Percentiles rank a stretch among this genome's conserved stretches.
phyloP scores from a whole-genome alignment of 2,113 vertebrate species.

The Addax nasomaculatus region DNA sequence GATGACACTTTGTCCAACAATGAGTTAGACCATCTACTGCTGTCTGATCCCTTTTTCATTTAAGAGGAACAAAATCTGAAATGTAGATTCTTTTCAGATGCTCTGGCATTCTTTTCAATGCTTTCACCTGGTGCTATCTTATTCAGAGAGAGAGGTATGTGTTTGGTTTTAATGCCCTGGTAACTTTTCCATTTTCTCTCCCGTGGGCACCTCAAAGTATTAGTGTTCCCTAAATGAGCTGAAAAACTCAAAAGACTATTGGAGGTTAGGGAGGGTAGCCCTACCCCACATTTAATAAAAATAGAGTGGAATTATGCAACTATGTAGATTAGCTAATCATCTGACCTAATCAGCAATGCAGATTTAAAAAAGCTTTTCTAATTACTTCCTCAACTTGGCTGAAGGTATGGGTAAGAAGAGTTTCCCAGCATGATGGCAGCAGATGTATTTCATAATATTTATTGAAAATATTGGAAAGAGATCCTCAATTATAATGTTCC shows the following conservation, averaged over 20 bases:
- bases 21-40: neutral
- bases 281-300: conserved; percentile 52
- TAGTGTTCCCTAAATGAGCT: neutral
- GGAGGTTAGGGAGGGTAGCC: conserved; percentile 40
- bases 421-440: conserved; percentile 52
- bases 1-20: neutral
- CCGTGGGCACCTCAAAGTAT: neutral
- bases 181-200: neutral
- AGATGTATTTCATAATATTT: conserved; percentile 75
- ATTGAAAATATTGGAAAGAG: conserved; percentile 74
- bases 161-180: neutral
- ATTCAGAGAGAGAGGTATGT: neutral
- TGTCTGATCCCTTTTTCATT: neutral
- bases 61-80: neutral
- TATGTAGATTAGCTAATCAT: conserved; percentile 72
- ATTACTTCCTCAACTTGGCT: conserved; percentile 68
- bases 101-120: neutral
- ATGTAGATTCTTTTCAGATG: neutral
- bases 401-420: conserved; percentile 59
- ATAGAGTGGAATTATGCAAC: conserved; percentile 65
- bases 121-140: neutral
- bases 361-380: conserved; percentile 64
- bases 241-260: conserved; percentile 28
- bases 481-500: conserved; percentile 58
- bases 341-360: conserved; percentile 73